Evolutionary conservation across 2,797 vertebrate genomes (phyloP), one percentile per base, ranked within the genome.

Genomic region (Sebastes matsubarae): DNA sequence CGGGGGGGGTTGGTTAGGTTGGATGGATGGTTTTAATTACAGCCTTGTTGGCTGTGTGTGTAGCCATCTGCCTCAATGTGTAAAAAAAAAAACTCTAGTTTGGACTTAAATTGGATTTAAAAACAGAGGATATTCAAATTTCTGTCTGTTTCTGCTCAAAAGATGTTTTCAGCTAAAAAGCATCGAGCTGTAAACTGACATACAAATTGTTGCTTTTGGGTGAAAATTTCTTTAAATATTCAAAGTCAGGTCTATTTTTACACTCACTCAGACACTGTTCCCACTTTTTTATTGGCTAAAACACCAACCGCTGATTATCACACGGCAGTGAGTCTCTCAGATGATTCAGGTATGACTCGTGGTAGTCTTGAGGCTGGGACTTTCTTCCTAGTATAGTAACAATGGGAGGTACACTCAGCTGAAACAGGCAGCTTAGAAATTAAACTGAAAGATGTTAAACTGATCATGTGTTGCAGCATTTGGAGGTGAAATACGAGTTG

Each of bases 1-100:
- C 9, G 16, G 18, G 30, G 2, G 12, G 36, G 34, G 22, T 46
- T 32, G 72, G 70, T 79, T 74, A 68, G 36, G 27, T 63, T 82
- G 73, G 74, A 42, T 70, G 80, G 80, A 42, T 72, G 72, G 82
- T 72, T 87, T 87, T 85, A 85, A 91, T 86, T 86, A 86, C 68
- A 77, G 83, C 79, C 64, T 25, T 2, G 8, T 30, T 72, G 75
- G 14, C 14, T 61, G 72, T 58, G 55, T 52, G 67, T 54, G 57
- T 6, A 22, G 42, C 72, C 84, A 89, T 87, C 84, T 85, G 84
- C 60, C 38, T 76, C 30, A 3, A 6, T 25, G 61, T 73, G 60
- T 58, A 22, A 70, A 64, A 67, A 22, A 68, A 34, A 42, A 50
- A 0, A 65, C 16, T 66, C 72, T 71, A 59, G 8, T 78, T 38